phyloP scores from a whole-genome alignment of 2,888 invertebrate genomes.

The Caenorhabditis virilis region DNA sequence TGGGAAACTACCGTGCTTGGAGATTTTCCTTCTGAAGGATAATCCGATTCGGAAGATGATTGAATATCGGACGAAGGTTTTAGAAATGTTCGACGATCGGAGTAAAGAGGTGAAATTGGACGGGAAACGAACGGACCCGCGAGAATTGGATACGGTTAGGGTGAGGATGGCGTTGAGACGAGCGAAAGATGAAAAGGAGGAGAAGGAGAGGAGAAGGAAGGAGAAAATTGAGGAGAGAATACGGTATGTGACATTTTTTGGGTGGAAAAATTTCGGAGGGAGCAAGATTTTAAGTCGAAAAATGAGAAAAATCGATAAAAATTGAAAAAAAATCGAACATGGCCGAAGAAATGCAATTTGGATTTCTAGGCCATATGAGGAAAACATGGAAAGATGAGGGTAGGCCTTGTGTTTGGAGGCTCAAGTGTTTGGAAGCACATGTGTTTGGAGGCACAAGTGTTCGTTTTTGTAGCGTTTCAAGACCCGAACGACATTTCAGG shows the following conservation, averaged over 20 bases:
- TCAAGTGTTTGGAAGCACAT: too few species aligned
- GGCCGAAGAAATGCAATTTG: too few species aligned
- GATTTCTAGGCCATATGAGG: too few species aligned
- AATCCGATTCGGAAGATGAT: slow-evolving; percentile 83
- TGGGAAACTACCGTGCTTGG: slow-evolving; percentile 83
- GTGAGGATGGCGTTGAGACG: slow-evolving; percentile 86
- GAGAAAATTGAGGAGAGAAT: slow-evolving; percentile 43
- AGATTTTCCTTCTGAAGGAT: slow-evolving; percentile 81
- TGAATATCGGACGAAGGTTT: slow-evolving; percentile 78
- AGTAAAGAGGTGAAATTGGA: slow-evolving; percentile 84
- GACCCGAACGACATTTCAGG: too few species aligned
- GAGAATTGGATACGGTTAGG: slow-evolving; percentile 88
- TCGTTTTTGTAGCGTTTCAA: too few species aligned
- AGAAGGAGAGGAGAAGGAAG: slow-evolving; percentile 32
- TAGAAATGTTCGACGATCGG: slow-evolving; percentile 84
- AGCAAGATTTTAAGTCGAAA: too few species aligned
- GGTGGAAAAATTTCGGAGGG: not conserved
- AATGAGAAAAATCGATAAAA: too few species aligned
- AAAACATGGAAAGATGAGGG: too few species aligned
- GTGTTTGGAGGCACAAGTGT: too few species aligned
- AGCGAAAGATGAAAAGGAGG: slow-evolving; percentile 74
- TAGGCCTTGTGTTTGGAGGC: too few species aligned
- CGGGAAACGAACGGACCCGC: slow-evolving; percentile 83
- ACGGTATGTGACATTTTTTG: not conserved
- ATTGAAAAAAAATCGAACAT: too few species aligned